Evolutionary conservation across 2,113 vertebrate genomes (phyloP).

Genomic region (Sula dactylatra): DNA sequence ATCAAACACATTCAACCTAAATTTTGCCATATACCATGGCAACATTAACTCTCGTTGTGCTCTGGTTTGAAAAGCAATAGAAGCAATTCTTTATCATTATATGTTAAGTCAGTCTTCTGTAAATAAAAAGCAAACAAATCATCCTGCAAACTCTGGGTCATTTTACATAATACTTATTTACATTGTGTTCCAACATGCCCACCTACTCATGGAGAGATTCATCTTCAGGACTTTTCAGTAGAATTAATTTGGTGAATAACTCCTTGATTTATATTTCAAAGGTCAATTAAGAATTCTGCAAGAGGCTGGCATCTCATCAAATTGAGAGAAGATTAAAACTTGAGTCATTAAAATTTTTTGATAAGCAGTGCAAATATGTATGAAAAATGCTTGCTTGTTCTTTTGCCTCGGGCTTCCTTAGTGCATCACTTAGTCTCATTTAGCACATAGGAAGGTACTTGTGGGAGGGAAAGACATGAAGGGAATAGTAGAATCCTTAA

Average conservation of each 20-base stretch:
- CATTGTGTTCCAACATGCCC: not conserved
- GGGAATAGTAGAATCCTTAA: not conserved
- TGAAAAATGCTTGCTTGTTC: slow-evolving; percentile 13
- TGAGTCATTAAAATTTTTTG: slow-evolving; percentile 22
- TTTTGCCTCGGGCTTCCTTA: slow-evolving; percentile 18
- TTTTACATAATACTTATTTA: not conserved
- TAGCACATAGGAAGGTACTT: not conserved
- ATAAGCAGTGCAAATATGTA: slow-evolving; percentile 45
- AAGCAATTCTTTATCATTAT: not conserved
- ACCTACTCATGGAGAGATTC: not conserved
- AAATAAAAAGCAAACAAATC: not conserved
- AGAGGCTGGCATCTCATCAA: slow-evolving; percentile 49
- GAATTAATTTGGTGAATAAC: slow-evolving; percentile 6
- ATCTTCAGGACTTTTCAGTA: not conserved
- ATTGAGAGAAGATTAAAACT: slow-evolving; percentile 60
- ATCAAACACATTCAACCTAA: not conserved
- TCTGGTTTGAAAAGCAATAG: not conserved
- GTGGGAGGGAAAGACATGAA: not conserved
- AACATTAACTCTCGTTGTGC: not conserved
- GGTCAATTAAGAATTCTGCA: slow-evolving; percentile 50
- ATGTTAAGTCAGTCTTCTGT: not conserved
- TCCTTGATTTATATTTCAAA: slow-evolving; percentile 55
- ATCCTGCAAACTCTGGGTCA: not conserved
- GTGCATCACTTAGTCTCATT: not conserved
- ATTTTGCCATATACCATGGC: not conserved